Conservation (phyloP, 1,140 invertebrate species). For the Agraylea sexmaculata region DNA sequence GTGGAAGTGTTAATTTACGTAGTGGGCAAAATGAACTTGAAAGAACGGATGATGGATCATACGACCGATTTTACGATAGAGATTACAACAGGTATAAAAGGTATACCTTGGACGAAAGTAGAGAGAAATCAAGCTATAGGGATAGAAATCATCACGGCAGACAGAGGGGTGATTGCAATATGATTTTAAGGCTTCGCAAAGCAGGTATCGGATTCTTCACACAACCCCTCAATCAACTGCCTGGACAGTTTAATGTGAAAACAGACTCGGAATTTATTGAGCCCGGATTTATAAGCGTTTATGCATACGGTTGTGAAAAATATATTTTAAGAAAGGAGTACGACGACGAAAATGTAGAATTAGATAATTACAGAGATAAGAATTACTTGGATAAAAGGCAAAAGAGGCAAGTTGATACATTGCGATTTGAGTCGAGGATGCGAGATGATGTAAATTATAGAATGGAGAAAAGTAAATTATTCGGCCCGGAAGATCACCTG, state of each 20-base stretch:
- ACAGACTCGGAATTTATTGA: conserved; percentile 73
- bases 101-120: conserved; percentile 7
- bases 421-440: conserved; percentile 30
- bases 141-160: conserved; percentile 23
- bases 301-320: conserved; percentile 65
- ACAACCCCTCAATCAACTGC: conserved; percentile 33
- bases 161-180: conserved; percentile 51
- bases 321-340: conserved; percentile 25
- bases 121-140: conserved; percentile 7
- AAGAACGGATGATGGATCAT: conserved; percentile 15
- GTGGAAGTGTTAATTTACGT: conserved; percentile 55
- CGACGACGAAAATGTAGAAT: conserved; percentile 21
- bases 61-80: conserved; percentile 11
- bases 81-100: conserved; percentile 22
- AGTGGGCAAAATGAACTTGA: conserved; percentile 32
- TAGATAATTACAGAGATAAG: conserved; percentile 32
- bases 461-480: conserved; percentile 29
- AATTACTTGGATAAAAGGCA: conserved; percentile 31
- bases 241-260: conserved; percentile 57
- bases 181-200: conserved; percentile 62
- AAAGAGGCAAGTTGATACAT: conserved; percentile 30
- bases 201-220: conserved; percentile 64
- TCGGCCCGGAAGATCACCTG: conserved; percentile 34
- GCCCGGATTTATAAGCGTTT: conserved; percentile 69
- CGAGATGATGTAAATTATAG: conserved; percentile 27